Evolutionary conservation across 2,888 invertebrate genomes (phyloP), one percentile per base, ranked within the genome.

Genomic region (Eristalinus aeneus): DNA sequence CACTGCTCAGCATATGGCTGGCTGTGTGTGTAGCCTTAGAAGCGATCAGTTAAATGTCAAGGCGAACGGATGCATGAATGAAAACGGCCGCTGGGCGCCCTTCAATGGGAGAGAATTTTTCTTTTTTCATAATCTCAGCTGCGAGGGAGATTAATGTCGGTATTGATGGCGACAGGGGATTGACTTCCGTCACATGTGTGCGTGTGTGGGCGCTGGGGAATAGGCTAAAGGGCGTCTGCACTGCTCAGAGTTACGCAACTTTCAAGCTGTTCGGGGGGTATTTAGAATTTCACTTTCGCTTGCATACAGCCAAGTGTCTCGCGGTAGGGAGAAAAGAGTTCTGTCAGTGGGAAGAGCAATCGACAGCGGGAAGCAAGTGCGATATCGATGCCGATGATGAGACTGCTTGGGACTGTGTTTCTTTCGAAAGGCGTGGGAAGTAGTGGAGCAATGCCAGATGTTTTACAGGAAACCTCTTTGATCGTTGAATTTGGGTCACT

Each of bases 281-380:
- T 74, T 81, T 73, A 86, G 77, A 86, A 86, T 86, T 86, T 86
- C 77, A 86, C 86, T 86, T 82, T 86, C 86, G 54, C 58, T 68
- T 54, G 12, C 53, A 65, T 63, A 58, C 39, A 36, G 27, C 31
- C 54, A 20, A 16, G 65, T 20, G 20, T 54, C 10, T 22, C 22
- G 10, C 22, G 9, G 32, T 34, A 61, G 80, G 71, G 65, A 46
- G 39, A 53, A 79, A 22, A 79, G 71, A 71, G 71, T 56, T 71
- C 16, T 80, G 79, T 80, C 74, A 63, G 9, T 79, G 56, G 46
- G 8, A 3, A 8, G 46, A 27, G 5, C 5, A 39, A 1, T 3
- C 1, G 54, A 46, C 16, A 60, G 56, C n/a, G n/a, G 12, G n/a
- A 10, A n/a, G 16, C 61, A 74, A 74, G 60, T 75, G 58, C 58